phyloP scores from a whole-genome alignment of 2,888 invertebrate genomes.

The Eumacrocentrus americanus region DNA sequence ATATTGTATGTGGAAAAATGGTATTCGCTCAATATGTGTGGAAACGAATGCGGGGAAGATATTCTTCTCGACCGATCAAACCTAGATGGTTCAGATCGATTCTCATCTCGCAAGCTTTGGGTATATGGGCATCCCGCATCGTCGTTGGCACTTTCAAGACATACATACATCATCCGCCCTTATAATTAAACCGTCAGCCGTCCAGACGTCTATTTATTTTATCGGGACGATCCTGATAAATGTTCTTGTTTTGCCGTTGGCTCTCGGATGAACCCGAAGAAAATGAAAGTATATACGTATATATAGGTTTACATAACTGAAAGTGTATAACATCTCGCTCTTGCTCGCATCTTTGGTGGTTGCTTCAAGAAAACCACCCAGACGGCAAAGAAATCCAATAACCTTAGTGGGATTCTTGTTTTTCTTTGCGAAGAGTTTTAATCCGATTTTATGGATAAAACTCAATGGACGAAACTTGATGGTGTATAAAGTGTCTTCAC shows the following conservation, averaged over 20 bases:
- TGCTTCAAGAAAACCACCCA: neutral
- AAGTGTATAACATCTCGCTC: constrained; percentile 14
- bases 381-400: constrained; percentile 24
- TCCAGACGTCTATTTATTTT: constrained; percentile 43
- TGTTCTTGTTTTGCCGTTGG: constrained; percentile 40
- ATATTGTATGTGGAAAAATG: constrained; percentile 21
- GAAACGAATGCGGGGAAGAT: neutral
- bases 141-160: neutral
- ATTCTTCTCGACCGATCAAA: neutral
- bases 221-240: constrained; percentile 51
- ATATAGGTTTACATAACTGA: constrained; percentile 20
- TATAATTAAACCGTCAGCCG: constrained; percentile 45
- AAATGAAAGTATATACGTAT: constrained; percentile 6
- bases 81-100: too few species aligned
- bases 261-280: neutral
- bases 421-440: constrained; percentile 25
- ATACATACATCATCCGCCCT: constrained; percentile 33
- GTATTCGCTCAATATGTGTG: neutral
- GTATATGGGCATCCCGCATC: neutral
- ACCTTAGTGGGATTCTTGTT: constrained; percentile 25
- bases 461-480: constrained; percentile 9
- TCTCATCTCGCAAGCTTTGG: neutral
- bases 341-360: constrained; percentile 1
- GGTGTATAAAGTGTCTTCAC: neutral
- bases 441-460: constrained; percentile 23